Conservation (phyloP, 2,113 vertebrate genomes). For the Tyto alba region DNA sequence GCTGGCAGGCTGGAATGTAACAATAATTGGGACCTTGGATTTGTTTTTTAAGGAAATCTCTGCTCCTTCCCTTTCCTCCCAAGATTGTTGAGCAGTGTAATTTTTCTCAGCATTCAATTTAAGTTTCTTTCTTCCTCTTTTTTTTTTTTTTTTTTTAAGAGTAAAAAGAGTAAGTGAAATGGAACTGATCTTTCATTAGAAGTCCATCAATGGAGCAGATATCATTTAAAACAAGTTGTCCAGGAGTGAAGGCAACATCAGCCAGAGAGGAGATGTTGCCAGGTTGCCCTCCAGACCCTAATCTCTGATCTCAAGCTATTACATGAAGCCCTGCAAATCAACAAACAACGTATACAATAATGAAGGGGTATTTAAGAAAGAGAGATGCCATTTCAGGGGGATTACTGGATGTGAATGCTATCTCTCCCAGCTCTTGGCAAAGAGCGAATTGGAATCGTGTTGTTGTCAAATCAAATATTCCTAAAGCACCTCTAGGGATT, state of each 20-base stretch:
- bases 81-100: background rate
- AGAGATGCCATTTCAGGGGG: slow-evolving; percentile 12
- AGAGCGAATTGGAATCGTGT: background rate
- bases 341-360: slow-evolving; percentile 14
- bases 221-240: background rate
- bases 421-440: background rate
- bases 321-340: slow-evolving; percentile 9
- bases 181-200: background rate
- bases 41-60: background rate
- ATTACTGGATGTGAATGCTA: background rate
- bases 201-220: background rate
- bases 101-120: background rate
- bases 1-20: background rate
- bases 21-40: background rate
- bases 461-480: slow-evolving; percentile 25
- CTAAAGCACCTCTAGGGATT: slow-evolving; percentile 15
- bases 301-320: slow-evolving; percentile 24
- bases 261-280: background rate
- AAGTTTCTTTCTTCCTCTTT: background rate
- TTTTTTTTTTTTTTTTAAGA: background rate
- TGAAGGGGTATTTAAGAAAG: slow-evolving; percentile 21
- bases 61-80: background rate
- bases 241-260: background rate
- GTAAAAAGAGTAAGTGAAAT: background rate
- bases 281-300: background rate